A percentile compares a stretch with the other conserved stretches of the same genome.
Evolutionary conservation across 2,888 invertebrate species (phyloP).

Genomic region (Caenorhabditis sp.): DNA sequence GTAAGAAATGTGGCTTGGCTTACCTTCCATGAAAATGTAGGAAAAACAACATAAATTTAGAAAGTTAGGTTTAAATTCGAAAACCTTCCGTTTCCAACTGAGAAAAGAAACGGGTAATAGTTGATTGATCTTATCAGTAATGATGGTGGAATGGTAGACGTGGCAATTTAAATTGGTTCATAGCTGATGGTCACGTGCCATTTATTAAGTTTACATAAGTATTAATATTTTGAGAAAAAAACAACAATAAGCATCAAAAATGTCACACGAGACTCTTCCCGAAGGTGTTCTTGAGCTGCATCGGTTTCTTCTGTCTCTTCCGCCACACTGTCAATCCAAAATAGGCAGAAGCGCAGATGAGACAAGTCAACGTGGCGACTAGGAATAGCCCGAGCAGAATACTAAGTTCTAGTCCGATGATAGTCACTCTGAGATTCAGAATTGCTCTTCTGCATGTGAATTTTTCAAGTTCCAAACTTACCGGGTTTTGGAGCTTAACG

Average conservation of each 20-base stretch:
- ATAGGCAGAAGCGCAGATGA: not conserved
- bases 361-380: not conserved
- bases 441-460: too few relatives aligned
- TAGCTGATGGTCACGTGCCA: too few relatives aligned
- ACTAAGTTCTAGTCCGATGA: not conserved
- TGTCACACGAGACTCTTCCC: too few relatives aligned
- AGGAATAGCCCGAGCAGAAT: not conserved
- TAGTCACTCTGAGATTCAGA: conserved; percentile 4
- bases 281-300: not conserved
- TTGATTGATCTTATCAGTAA: too few relatives aligned
- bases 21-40: conserved; percentile 10
- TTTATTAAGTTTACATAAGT: too few relatives aligned
- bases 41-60: not conserved
- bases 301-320: not conserved
- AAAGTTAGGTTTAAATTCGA: not conserved
- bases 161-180: too few relatives aligned
- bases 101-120: too few relatives aligned
- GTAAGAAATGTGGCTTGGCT: too few relatives aligned
- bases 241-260: too few relatives aligned
- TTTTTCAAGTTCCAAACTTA: not conserved
- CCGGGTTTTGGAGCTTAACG: not conserved
- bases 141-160: too few relatives aligned
- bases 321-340: not conserved
- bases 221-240: too few relatives aligned
- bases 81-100: too few relatives aligned